Percentiles rank a stretch among this genome's conserved stretches.
phyloP scores from a whole-genome alignment of 2,113 vertebrate species.

The Archocentrus centrarchus region DNA sequence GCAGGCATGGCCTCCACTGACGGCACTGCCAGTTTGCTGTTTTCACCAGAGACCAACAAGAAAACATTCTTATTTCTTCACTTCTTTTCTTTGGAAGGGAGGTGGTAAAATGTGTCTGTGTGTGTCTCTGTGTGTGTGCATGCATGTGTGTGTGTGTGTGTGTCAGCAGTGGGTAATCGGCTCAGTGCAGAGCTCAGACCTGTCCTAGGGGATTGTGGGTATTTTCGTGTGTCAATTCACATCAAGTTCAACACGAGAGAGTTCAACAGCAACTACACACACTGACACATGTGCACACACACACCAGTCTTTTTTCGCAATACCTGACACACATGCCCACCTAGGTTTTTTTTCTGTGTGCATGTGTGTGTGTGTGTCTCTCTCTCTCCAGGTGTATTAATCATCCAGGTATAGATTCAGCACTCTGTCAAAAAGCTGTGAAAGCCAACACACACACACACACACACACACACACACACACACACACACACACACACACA shows the following conservation, averaged over 20 bases:
- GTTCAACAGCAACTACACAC: constrained; percentile 8
- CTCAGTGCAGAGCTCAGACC: constrained; percentile 53
- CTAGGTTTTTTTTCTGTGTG: neutral
- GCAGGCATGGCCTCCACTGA: neutral
- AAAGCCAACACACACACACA: neutral
- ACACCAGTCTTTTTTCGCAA: neutral
- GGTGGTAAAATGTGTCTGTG: neutral
- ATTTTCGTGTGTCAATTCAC: constrained; percentile 65
- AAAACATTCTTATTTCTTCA: constrained; percentile 2
- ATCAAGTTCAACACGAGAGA: constrained; percentile 55
- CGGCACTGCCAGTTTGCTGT: neutral
- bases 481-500: neutral
- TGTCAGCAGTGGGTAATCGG: constrained; percentile 49
- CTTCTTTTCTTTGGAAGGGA: neutral
- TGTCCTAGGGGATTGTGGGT: constrained; percentile 63
- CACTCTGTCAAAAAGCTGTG: constrained; percentile 12
- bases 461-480: neutral
- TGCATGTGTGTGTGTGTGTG: constrained; percentile 22
- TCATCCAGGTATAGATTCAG: constrained; percentile 45
- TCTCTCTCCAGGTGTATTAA: constrained; percentile 36
- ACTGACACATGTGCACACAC: neutral
- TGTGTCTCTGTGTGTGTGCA: neutral
- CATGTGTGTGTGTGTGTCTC: neutral
- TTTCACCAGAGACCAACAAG: neutral
- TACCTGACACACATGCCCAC: neutral